phyloP scores from a whole-genome alignment of 2,797 vertebrate species.

The Bucorvus abyssinicus region DNA sequence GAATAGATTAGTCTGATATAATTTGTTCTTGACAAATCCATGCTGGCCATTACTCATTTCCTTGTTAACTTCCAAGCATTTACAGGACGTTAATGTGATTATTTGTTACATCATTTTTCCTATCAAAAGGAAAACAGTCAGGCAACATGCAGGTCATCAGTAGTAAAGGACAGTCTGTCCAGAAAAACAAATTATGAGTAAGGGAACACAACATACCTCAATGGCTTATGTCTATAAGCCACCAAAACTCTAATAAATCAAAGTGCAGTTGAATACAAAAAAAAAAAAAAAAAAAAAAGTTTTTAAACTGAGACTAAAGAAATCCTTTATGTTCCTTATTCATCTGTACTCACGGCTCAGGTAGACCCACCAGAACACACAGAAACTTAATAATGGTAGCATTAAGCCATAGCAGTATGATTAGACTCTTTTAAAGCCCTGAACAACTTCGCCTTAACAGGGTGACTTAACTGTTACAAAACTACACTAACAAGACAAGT shows the following conservation, averaged over 20 bases:
- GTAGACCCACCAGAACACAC: background rate
- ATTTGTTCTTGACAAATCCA: conserved; percentile 13
- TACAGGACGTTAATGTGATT: background rate
- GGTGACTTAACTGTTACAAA: background rate
- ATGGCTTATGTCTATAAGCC: background rate
- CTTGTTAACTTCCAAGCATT: background rate
- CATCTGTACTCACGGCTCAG: background rate
- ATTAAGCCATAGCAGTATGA: background rate
- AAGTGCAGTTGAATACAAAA: background rate
- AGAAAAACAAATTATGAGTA: background rate
- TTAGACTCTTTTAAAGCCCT: background rate
- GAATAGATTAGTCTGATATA: background rate
- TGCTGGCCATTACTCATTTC: background rate
- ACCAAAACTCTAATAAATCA: background rate
- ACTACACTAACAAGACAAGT: background rate
- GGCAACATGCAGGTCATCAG: background rate
- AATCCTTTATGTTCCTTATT: background rate
- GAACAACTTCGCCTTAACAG: background rate
- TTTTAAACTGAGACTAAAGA: background rate
- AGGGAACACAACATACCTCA: background rate
- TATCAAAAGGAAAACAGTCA: background rate
- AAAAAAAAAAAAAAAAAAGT: background rate
- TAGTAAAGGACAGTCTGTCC: background rate
- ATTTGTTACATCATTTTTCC: background rate
- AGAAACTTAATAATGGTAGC: background rate